These are phyloP conservation scores for Rhaphigaster nebulosa DNA, from an alignment of 2,888 invertebrate species.

Conservation along the genomic window DNA sequence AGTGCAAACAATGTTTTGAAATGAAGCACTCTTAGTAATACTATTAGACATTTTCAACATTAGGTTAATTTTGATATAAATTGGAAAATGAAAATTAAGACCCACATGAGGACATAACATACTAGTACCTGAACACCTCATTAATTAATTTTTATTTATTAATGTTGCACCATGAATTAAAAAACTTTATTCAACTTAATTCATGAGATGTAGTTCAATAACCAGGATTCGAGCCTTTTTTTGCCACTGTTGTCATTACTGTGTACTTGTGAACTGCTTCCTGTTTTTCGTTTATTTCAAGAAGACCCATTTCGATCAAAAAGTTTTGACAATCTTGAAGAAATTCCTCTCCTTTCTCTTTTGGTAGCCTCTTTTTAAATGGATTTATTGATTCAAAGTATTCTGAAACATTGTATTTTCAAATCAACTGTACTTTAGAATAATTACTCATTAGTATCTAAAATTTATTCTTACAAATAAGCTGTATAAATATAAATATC, in stretches of 20 bases:
- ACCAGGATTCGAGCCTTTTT: background rate
- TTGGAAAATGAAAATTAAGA: background rate
- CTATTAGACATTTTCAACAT: background rate
- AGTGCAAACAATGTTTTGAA: background rate
- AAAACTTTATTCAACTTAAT: background rate
- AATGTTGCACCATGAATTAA: background rate
- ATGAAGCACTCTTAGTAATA: background rate
- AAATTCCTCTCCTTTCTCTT: constrained; percentile 56
- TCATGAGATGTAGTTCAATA: background rate
- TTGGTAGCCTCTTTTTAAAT: constrained; percentile 74
- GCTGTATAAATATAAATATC: too few relatives aligned
- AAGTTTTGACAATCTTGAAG: constrained; percentile 61
- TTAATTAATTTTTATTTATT: background rate
- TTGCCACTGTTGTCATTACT: constrained; percentile 60
- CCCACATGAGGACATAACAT: background rate
- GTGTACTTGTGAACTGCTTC: constrained; percentile 62
- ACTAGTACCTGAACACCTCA: background rate
- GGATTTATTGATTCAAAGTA: constrained; percentile 80
- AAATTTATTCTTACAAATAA: too few relatives aligned
- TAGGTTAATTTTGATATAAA: background rate
- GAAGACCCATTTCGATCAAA: constrained; percentile 59
- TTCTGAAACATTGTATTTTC: constrained; percentile 70
- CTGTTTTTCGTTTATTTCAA: constrained; percentile 58
- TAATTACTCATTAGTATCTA: too few relatives aligned
- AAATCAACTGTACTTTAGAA: background rate